Evolutionary conservation across 2,113 vertebrate genomes (phyloP).

Genomic region (Pantherophis guttatus): DNA sequence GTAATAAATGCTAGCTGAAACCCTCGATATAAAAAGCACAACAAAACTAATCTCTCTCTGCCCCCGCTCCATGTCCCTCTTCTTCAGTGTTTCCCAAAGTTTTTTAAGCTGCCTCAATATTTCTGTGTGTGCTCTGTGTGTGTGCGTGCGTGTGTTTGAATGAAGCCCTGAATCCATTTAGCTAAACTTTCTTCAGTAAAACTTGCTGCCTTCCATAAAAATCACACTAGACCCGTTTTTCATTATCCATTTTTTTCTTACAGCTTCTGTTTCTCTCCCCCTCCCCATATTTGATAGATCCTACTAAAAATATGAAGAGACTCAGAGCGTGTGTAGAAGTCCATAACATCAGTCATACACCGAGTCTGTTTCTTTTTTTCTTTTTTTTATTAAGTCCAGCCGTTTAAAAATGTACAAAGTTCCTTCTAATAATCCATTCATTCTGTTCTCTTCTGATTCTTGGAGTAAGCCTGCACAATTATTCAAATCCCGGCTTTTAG

Average conservation of each 20-base stretch:
- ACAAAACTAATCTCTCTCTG: slow-evolving; percentile 24
- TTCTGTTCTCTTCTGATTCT: slow-evolving; percentile 97
- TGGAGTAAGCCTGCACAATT: slow-evolving; percentile 98
- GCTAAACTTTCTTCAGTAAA: slow-evolving; percentile 47
- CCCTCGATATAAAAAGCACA: slow-evolving; percentile 61
- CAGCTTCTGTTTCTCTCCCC: slow-evolving; percentile 63
- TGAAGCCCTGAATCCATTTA: slow-evolving; percentile 62
- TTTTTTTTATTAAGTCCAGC: slow-evolving; percentile 90
- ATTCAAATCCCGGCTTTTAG: slow-evolving; percentile 99
- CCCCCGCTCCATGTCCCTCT: slow-evolving; percentile 28
- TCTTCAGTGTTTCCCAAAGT: slow-evolving; percentile 47
- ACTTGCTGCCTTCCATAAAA: slow-evolving; percentile 60
- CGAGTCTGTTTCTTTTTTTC: slow-evolving; percentile 67
- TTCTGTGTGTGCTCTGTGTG: background rate
- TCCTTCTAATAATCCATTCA: slow-evolving; percentile 97
- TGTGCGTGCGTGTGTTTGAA: background rate
- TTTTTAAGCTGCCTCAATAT: slow-evolving; percentile 48
- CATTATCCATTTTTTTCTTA: slow-evolving; percentile 67
- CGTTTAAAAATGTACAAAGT: slow-evolving; percentile 91
- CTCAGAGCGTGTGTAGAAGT: slow-evolving; percentile 63
- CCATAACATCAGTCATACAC: slow-evolving; percentile 70
- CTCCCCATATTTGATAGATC: slow-evolving; percentile 64
- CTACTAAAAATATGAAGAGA: slow-evolving; percentile 66
- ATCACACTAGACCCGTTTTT: slow-evolving; percentile 59
- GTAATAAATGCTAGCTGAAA: slow-evolving; percentile 70